Evolutionary conservation across 2,888 invertebrate genomes (phyloP).

Genomic region (Stictocephala bisonia): DNA sequence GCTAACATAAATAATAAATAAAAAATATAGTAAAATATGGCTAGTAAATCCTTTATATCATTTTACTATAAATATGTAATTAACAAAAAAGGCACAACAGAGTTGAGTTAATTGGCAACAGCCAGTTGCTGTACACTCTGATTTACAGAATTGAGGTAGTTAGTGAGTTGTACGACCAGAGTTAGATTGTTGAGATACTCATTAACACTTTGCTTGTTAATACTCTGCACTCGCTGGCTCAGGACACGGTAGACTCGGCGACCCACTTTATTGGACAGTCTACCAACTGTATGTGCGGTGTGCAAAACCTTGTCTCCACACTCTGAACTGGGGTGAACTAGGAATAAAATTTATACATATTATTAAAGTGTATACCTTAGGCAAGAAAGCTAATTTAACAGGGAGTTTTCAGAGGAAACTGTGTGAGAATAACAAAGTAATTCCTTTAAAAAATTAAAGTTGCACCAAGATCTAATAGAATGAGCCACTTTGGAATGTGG

Average conservation of each 20-base stretch:
- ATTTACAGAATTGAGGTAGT: slow-evolving; percentile 44
- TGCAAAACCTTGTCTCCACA: slow-evolving; percentile 75
- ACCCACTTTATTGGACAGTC: slow-evolving; percentile 77
- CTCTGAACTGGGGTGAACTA: slow-evolving; percentile 70
- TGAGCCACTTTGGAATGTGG: too few relatives aligned
- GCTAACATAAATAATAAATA: neutral
- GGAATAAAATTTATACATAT: too few relatives aligned
- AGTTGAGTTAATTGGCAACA: neutral
- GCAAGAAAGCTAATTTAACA: too few relatives aligned
- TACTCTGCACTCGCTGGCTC: slow-evolving; percentile 21
- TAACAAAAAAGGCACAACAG: neutral
- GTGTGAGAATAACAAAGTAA: too few relatives aligned
- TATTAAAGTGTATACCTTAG: too few relatives aligned
- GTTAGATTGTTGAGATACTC: slow-evolving; percentile 44
- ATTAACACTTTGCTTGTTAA: slow-evolving; percentile 45
- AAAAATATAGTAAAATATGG: too few relatives aligned
- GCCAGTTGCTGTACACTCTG: slow-evolving; percentile 19
- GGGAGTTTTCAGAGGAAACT: too few relatives aligned
- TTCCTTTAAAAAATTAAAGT: neutral
- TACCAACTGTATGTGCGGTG: slow-evolving; percentile 78
- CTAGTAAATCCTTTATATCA: too few relatives aligned
- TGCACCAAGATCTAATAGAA: neutral
- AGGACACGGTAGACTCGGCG: slow-evolving; percentile 77
- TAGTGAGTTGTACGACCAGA: slow-evolving; percentile 45
- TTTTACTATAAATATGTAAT: neutral